Evolutionary conservation across 2,888 invertebrate species (phyloP), one percentile per base, ranked within the genome.

Genomic region (Hylaea fasciaria): DNA sequence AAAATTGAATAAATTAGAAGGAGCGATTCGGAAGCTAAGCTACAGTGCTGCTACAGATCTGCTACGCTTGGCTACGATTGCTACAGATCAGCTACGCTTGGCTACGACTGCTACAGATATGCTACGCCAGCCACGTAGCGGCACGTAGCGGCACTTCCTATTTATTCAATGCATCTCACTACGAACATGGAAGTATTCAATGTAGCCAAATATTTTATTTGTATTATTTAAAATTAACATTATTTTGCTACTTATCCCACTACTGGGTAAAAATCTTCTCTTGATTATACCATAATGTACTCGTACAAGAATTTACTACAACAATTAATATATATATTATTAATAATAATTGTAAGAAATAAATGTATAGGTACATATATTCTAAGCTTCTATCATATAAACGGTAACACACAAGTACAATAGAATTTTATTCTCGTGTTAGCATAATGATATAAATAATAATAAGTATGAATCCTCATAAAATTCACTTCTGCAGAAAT

Each of bases 101-200:
- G 50, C 45, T 55, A 55, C 37, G 35, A 22, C 2, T 43, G 44
- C 61, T 51, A 55, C 55, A 13, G 46, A 55, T 55, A 46, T 46
- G 55, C 55, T 56, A 61, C 61, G 55, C 51, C 43, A n/a, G 0
- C 51, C 56, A 61, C 61, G 56, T 56, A 56, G 47, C 56, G 32
- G 49, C 39, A 53, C 52, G 49, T 55, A 55, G 54, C 45, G 40
- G 50, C 37, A 40, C n/a, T n/a, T n/a, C n/a, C n/a, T n/a, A n/a
- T n/a, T n/a, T 50, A 50, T 49, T 59, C 59, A 59, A 54, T 59
- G 50, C 59, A 54, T 54, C 5, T 16, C 32, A 32, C 3, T 9
- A 22, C 47, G 28, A 44, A 45, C 37, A 37, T 49, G 16, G 40
- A 44, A 48, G 37, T 22, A 58, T 53, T 53, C 49, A 53, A 5